Evolutionary conservation across 2,113 vertebrate species (phyloP), one percentile per base, ranked within the genome.

Genomic region (Equus quagga): DNA sequence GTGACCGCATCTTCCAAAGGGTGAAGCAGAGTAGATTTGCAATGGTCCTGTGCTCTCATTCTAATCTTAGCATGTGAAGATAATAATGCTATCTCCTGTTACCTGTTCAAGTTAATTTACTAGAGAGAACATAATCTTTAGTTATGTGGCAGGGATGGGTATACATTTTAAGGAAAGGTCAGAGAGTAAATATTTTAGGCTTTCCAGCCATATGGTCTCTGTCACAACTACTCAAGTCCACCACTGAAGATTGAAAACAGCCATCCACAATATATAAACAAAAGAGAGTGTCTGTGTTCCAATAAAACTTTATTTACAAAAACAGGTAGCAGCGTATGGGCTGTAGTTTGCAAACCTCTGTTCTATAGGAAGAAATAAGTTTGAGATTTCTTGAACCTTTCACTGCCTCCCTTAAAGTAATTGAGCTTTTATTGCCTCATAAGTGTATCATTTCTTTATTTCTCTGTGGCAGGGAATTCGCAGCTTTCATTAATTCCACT

Each of bases 221-320:
- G 6, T 62, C 36, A 76, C 28, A 72, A 33, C 5, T 85, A 31
- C 24, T 88, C 33, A 73, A 15, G 0, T 83, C 33, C 12, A 49
- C 17, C 8, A 62, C 6, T 72, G 18, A 36, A 54, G 67, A 41
- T 9, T 18, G 17, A 70, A 95, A 94, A 83, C 23, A 88, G 3
- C 15, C n/a, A 58, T 44, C 64, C 9, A 58, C 5, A 72, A 23
- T 69, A 46, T 41, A 2, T 65, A 80, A 91, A 76, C 72, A 14
- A 84, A 58, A 69, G 23, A 0, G 0, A 70, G 0, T 89, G 5
- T 70, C 83, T 78, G 6, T 79, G 56, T 73, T 46, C 28, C 70
- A 70, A 41, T 65, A 92, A 91, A 92, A 75, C 10, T 83, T 92
- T 94, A 64, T 94, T 95, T 91, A 70, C 24, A 91, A 89, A 83